These are phyloP conservation scores for Phoenicopterus ruber DNA, from an alignment of 2,113 vertebrate genomes.

Conservation along the genomic window DNA sequence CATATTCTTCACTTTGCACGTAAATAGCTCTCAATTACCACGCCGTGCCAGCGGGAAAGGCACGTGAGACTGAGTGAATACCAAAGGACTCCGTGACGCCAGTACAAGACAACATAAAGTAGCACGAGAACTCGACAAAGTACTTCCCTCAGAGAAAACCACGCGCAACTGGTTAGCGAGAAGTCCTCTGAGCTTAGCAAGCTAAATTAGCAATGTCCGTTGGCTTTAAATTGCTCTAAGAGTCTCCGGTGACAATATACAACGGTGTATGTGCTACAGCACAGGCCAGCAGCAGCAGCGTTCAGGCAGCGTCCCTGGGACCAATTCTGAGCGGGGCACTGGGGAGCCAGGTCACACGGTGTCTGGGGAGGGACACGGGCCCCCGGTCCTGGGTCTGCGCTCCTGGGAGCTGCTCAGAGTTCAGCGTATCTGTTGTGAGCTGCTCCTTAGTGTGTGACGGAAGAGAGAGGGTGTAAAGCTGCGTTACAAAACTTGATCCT, in stretches of 20 bases:
- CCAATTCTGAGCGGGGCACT: not conserved
- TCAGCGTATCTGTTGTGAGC: not conserved
- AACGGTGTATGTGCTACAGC: not conserved
- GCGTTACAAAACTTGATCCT: not conserved
- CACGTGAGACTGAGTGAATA: not conserved
- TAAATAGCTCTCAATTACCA: not conserved
- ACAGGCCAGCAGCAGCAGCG: not conserved
- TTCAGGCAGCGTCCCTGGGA: not conserved
- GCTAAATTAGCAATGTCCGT: not conserved
- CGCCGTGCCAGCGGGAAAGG: not conserved
- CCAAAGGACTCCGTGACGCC: not conserved
- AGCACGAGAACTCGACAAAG: not conserved
- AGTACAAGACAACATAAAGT: not conserved
- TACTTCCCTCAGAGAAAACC: not conserved
- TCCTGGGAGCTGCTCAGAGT: not conserved
- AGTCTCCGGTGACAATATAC: not conserved
- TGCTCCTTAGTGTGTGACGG: not conserved
- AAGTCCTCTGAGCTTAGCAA: not conserved
- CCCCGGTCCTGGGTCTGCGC: accelerated
- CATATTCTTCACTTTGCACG: not conserved
- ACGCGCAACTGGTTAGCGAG: not conserved
- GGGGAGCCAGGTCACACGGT: not conserved
- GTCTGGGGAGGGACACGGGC: not conserved
- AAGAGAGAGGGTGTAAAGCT: not conserved
- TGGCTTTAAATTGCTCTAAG: not conserved